Evolutionary conservation across 2,797 vertebrate species (phyloP), one percentile per base, ranked within the genome.

Genomic region (Crypturellus tataupa): DNA sequence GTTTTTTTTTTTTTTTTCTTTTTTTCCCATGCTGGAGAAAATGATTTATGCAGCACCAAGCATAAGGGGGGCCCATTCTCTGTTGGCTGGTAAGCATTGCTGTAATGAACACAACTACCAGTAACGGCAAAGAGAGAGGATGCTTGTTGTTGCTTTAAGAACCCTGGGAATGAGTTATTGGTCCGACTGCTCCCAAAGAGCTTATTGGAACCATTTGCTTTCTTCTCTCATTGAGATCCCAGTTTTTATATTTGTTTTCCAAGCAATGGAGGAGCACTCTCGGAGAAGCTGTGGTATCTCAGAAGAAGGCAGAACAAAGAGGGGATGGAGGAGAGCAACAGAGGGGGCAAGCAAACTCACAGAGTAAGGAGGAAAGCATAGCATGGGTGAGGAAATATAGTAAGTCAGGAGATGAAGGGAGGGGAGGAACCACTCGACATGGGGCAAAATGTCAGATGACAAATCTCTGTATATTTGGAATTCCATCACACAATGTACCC

Each of bases 31-130:
- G 94, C 95, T 93, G 94, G 92, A 96, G 92, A 93, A 95, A 94
- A 89, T 95, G 92, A 96, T 95, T 96, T 96, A 95, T 93, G 90
- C 93, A 97, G 94, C 90, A 93, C 63, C 81, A 95, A 94, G 95
- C 94, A 92, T 95, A 97, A 92, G 86, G 92, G 84, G 90, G 90
- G 81, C 93, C 92, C 82, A 92, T 93, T 97, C 93, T 95, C 92
- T 84, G 69, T 90, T 95, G 81, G 37, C 88, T 95, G 89, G 86
- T 93, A 89, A 90, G 93, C 76, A 72, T 29, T 89, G 86, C 93
- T 93, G 90, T 90, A 71, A 94, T 64, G 94, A 97, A 69, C 89
- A 89, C 81, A 69, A 90, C 40, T 1, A 51, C 13, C 85, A 94
- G 80, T 72, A 93, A 80, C 37, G 51, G 93, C 59, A 85, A 96